These are phyloP conservation scores for Ips typographus DNA, from an alignment of 1,140 invertebrate species.

Conservation along the genomic window DNA sequence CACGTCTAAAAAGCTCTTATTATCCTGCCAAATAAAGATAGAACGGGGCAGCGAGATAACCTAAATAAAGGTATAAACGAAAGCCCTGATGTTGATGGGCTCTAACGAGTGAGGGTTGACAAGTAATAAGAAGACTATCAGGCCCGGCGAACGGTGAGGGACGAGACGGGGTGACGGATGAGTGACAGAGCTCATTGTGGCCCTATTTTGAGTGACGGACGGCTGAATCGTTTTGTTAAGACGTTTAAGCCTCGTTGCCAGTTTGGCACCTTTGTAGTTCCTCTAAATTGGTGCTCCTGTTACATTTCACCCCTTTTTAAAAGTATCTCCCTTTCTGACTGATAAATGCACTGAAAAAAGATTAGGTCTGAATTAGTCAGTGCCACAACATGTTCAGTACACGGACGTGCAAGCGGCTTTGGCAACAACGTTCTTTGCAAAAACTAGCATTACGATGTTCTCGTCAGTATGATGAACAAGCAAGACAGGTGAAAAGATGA, in stretches of 20 bases:
- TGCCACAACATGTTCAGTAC: too few species aligned
- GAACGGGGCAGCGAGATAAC: constrained; percentile 18
- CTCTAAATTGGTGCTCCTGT: too few species aligned
- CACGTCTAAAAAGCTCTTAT: constrained; percentile 4
- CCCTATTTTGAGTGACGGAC: constrained; percentile 35
- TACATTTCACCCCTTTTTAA: too few species aligned
- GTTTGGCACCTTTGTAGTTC: background rate
- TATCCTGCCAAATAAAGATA: constrained; percentile 5
- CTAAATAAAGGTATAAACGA: constrained; percentile 36
- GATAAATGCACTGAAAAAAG: too few species aligned
- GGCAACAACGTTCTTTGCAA: constrained; percentile 13
- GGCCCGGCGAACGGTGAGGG: constrained; percentile 22
- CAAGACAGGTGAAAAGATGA: constrained; percentile 36
- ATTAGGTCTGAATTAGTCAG: too few species aligned
- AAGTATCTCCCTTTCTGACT: too few species aligned
- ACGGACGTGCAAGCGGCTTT: background rate
- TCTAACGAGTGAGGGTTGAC: constrained; percentile 36
- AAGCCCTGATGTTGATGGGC: constrained; percentile 34
- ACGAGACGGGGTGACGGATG: constrained; percentile 26
- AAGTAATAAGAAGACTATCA: constrained; percentile 41
- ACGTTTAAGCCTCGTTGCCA: constrained; percentile 20
- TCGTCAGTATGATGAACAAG: constrained; percentile 23
- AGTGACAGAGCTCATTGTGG: constrained; percentile 42
- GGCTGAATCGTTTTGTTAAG: constrained; percentile 36
- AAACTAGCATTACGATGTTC: constrained; percentile 19